Base-by-base conservation (phyloP, 2,113 vertebrate genomes). In the Elephas maximus region DNA sequence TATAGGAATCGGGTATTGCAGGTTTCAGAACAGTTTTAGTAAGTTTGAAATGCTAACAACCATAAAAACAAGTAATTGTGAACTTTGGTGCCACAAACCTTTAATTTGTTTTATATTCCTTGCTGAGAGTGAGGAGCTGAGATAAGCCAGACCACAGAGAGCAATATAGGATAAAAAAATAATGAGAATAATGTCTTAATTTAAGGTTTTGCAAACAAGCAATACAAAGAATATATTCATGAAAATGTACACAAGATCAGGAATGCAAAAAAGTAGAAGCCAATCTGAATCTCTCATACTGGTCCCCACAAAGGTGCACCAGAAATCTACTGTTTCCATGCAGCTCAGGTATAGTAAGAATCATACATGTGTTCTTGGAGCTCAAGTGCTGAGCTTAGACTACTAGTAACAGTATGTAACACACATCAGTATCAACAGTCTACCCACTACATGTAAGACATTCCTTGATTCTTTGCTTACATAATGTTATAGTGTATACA, bases 131-230 rank as follows among this genome's bases (percentile, higher is more conserved):
- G 0, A 6, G 17, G 8, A 23, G n/a, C 0, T 77, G 8, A 23
- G n/a, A 0, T 77, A 92, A 6, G 6, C 7, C 51, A 95, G 26
- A 77, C 4, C 7, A 71, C 11, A 60, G 48, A 83, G 9, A 90
- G 20, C 0, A 41, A 6, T 17, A 5, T n/a, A 3, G 23, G 24
- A 41, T 91, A 88, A 89, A 62, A 30, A 84, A 20, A 80, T 33
- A 30, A 86, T 77, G 6, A 85, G 33, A 94, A 78, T 26, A 2
- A 30, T 74, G 67, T 3, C 1, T 82, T 28, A 37, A 5, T 21
- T 73, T 85, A 91, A 57, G 2, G 14, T 91, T 93, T 88, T 77
- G 0, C 21, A 94, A 91, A 86, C 10, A 69, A 84, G 1, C n/a
- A 88, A 63, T 87, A 5, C 4, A 48, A 53, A 88, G 26, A 78